phyloP scores from a whole-genome alignment of 2,888 invertebrate genomes.

The Eurytoma californica region DNA sequence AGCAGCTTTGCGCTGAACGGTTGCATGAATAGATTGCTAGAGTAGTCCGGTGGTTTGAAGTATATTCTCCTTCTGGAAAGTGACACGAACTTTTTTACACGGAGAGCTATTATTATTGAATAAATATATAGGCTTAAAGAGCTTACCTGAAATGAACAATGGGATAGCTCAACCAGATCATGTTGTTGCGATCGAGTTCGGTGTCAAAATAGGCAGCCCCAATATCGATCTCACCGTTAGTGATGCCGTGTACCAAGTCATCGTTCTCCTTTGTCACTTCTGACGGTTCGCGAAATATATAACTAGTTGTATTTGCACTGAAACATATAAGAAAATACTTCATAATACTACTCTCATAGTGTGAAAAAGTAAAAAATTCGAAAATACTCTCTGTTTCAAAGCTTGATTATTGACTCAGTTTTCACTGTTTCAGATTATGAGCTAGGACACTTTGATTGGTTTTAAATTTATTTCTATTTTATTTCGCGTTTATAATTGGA shows the following conservation, averaged over 20 bases:
- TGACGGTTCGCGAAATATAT: conserved; percentile 16
- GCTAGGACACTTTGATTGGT: no score
- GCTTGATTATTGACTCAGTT: no score
- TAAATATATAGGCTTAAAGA: not conserved
- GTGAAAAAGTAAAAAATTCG: no score
- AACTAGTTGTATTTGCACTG: conserved; percentile 46
- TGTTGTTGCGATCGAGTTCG: conserved; percentile 75
- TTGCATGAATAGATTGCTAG: conserved; percentile 80
- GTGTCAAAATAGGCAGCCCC: conserved; percentile 80
- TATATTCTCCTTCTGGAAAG: conserved; percentile 79
- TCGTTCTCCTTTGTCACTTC: conserved; percentile 29
- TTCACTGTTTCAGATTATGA: no score
- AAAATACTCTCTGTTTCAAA: no score
- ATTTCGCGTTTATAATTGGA: no score
- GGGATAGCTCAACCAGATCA: conserved; percentile 80
- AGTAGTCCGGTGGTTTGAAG: conserved; percentile 80
- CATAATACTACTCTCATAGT: not conserved
- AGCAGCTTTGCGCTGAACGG: conserved; percentile 79
- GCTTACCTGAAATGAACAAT: conserved; percentile 80
- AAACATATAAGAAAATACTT: not conserved
- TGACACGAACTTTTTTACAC: not conserved
- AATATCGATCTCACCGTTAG: conserved; percentile 78
- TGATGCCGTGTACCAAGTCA: conserved; percentile 79
- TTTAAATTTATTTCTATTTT: no score
- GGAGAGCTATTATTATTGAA: not conserved